Conservation (phyloP, 1,140 invertebrate genomes). For the Drosophila eugracilis region DNA sequence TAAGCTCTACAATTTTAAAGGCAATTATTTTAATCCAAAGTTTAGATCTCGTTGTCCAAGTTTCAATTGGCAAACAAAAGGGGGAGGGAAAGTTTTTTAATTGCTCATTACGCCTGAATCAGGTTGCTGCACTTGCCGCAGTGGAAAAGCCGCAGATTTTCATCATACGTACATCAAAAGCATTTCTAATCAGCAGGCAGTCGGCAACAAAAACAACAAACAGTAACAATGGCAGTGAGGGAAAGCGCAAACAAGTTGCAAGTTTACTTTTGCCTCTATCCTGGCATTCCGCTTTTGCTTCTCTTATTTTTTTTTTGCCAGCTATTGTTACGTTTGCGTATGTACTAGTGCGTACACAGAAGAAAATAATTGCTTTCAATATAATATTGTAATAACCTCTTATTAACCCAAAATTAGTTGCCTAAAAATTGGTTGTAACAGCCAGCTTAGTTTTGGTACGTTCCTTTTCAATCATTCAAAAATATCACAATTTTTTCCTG, state of each 20-base stretch:
- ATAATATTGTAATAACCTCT: too few relatives aligned
- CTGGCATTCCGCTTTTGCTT: constrained; percentile 6
- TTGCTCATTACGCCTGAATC: constrained; percentile 77
- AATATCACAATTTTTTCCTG: neutral
- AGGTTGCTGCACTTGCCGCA: constrained; percentile 58
- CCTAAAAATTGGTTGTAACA: too few relatives aligned
- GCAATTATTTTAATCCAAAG: constrained; percentile 22
- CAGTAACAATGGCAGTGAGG: constrained; percentile 15
- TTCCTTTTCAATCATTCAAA: neutral
- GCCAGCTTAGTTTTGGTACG: too few relatives aligned
- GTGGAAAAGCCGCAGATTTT: constrained; percentile 52
- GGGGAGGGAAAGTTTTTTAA: constrained; percentile 67
- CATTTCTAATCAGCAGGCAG: constrained; percentile 66
- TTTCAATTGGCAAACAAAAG: constrained; percentile 43
- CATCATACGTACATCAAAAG: constrained; percentile 72
- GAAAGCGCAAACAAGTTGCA: constrained; percentile 74
- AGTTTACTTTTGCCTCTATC: constrained; percentile 56
- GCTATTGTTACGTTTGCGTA: constrained; percentile 26
- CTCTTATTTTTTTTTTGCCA: constrained; percentile 13
- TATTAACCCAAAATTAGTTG: too few relatives aligned
- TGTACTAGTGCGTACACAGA: constrained; percentile 11
- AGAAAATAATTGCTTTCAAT: neutral
- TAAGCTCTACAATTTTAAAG: neutral
- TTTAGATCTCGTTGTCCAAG: constrained; percentile 23
- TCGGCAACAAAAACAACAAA: constrained; percentile 11